Evolutionary conservation across 2,888 invertebrate genomes (phyloP), one percentile per base, ranked within the genome.

Genomic region (Pandemis heparana): DNA sequence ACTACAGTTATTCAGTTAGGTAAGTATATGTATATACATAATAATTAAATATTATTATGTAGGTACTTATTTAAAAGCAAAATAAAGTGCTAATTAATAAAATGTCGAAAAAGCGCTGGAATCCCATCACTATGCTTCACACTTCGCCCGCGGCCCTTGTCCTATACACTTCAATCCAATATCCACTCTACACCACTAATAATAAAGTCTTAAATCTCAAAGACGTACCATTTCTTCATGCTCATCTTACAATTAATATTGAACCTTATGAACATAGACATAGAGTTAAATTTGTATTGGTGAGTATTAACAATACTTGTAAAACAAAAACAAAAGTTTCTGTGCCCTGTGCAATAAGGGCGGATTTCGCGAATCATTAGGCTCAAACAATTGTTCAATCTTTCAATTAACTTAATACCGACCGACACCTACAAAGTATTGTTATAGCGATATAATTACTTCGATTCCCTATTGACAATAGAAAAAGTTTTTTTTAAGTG

Each of bases 351-450:
- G 43, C 68, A 41, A 60, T 69, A 63, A 68, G 59, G 48, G 39
- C 63, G 51, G 32, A 23, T 59, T 62, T 63, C 8, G 46, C 63
- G 41, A 64, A 43, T 59, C 69, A 68, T 62, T 71, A 60, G 38
- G 60, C 39, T 51, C 56, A 39, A 41, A 59, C 68, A 63, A 73
- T 73, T 69, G 69, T 68, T 68, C 73, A 59, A 73, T 73, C 63
- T 73, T 67, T 68, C 68, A 73, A 65, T 69, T 64, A 69, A 69
- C 73, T 60, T 69, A 59, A 69, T 64, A 73, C 72, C 38, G 23
- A 73, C 72, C 38, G 23, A 63, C 38, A 48, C 63, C 68, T 60
- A 61, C 71, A 66, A 66, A 53, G 16, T 53, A 69, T 63, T 59
- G 10, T 60, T 60, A 14, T 63, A 63, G 62, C 62, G n/a, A 38